Conservation (phyloP, 37 sponge, comb jelly and placozoan genomes). For the Geodia barretti region DNA sequence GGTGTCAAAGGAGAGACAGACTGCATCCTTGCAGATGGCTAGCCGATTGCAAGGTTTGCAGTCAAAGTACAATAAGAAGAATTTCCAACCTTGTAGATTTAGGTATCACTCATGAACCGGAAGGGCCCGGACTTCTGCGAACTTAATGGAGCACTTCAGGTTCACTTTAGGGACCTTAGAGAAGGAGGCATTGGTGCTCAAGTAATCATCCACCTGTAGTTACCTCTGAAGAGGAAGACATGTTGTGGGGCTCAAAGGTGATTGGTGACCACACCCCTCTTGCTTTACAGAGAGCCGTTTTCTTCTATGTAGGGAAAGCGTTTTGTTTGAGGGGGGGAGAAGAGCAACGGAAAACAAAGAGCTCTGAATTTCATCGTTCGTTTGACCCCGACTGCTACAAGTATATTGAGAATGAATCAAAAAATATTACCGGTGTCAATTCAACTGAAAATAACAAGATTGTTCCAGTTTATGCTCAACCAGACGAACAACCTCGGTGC, state of each 20-base stretch:
- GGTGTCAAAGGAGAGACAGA: too few species aligned
- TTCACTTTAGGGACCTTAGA: neutral
- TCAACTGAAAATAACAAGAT: neutral
- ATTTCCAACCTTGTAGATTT: too few species aligned
- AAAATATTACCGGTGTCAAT: neutral
- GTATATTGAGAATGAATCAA: constrained; percentile 12
- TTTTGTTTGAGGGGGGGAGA: constrained; percentile 3
- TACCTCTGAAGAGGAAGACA: neutral
- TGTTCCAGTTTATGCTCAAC: constrained; percentile 8
- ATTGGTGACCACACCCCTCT: constrained; percentile 1
- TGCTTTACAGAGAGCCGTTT: neutral
- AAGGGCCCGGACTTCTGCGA: constrained; percentile 7
- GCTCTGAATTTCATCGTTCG: neutral
- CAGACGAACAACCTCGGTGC: neutral
- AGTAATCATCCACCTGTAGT: too few species aligned
- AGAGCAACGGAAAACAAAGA: constrained; percentile 1
- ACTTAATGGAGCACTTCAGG: neutral
- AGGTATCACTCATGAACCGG: constrained; percentile 5
- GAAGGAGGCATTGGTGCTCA: neutral
- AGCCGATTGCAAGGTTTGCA: too few species aligned
- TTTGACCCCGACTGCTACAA: neutral
- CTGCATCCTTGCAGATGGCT: too few species aligned
- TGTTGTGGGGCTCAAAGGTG: neutral
- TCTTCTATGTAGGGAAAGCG: constrained; percentile 11
- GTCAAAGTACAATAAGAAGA: too few species aligned